Percentiles rank a stretch among this genome's conserved stretches.
These are phyloP conservation scores for Kryptopterus vitreolus DNA, from an alignment of 2,797 vertebrate species.

Conservation along the genomic window DNA sequence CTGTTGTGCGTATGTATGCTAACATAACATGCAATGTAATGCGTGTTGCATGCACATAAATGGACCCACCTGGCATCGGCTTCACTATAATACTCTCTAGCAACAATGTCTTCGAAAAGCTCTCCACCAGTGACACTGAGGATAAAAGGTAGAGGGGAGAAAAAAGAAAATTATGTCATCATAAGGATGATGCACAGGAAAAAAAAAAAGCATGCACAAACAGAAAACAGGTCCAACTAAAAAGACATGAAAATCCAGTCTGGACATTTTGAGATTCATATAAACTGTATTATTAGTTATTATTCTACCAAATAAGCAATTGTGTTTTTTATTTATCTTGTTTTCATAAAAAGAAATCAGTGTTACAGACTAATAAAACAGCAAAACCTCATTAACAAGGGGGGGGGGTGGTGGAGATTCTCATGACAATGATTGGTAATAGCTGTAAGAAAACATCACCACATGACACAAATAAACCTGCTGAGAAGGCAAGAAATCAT, in stretches of 20 bases:
- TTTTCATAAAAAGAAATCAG: no score
- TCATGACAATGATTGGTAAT: not conserved
- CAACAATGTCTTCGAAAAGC: conserved; percentile 98
- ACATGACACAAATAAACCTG: not conserved
- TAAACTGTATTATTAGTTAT: not conserved
- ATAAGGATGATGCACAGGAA: not conserved
- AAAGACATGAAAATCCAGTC: no score
- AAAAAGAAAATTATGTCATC: not conserved
- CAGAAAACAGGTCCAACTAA: not conserved
- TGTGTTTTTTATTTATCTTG: no score
- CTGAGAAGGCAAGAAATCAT: not conserved
- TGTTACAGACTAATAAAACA: not conserved
- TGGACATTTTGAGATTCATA: not conserved
- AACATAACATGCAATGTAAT: no score
- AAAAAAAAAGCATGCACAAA: not conserved
- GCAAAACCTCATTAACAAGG: not conserved
- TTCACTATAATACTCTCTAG: conserved; percentile 98
- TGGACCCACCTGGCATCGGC: conserved; percentile 89
- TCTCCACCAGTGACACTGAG: conserved; percentile 94
- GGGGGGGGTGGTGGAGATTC: no score
- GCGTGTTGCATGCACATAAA: not conserved
- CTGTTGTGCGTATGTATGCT: not conserved
- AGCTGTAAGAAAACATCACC: not conserved
- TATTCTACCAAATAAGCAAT: no score
- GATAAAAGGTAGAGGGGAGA: conserved; percentile 9